These are phyloP conservation scores for Salvelinus sp. DNA, from an alignment of 2,113 vertebrate species.

Conservation along the genomic window DNA sequence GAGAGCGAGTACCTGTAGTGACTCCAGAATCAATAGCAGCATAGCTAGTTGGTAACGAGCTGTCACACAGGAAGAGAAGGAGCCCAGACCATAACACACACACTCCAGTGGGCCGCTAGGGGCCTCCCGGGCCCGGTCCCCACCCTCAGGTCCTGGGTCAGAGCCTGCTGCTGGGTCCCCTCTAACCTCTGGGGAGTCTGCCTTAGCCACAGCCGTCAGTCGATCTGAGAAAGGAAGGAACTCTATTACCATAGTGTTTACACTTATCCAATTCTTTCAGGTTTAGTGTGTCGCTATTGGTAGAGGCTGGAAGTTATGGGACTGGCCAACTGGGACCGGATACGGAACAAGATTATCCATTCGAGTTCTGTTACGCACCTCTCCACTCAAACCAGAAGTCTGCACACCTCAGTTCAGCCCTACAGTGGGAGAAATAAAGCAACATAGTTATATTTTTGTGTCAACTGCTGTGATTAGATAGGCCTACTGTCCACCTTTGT, in stretches of 20 bases:
- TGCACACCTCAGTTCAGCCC: constrained; percentile 76
- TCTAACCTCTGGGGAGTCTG: not conserved
- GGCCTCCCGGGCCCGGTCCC: not conserved
- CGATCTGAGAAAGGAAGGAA: constrained; percentile 42
- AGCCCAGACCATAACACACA: constrained; percentile 88
- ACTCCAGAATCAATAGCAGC: constrained; percentile 84
- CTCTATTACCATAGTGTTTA: not conserved
- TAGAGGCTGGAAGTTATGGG: not conserved
- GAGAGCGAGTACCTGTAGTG: constrained; percentile 71
- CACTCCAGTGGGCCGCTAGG: constrained; percentile 54
- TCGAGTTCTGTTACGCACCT: constrained; percentile 60
- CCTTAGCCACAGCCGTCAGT: constrained; percentile 32
- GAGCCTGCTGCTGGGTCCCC: not conserved
- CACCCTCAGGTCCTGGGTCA: not conserved
- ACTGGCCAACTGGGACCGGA: no score
- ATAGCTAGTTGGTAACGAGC: constrained; percentile 86
- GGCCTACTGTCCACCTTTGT: not conserved
- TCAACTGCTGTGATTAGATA: not conserved
- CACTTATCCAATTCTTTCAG: not conserved
- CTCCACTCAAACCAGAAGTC: constrained; percentile 77
- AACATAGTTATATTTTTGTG: not conserved
- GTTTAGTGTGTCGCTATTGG: not conserved
- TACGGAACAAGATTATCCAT: not conserved
- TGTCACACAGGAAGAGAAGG: constrained; percentile 77
- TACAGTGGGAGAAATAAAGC: constrained; percentile 48